Evolutionary conservation across 2,888 invertebrate genomes (phyloP).

Genomic region (Dryobota labecula): DNA sequence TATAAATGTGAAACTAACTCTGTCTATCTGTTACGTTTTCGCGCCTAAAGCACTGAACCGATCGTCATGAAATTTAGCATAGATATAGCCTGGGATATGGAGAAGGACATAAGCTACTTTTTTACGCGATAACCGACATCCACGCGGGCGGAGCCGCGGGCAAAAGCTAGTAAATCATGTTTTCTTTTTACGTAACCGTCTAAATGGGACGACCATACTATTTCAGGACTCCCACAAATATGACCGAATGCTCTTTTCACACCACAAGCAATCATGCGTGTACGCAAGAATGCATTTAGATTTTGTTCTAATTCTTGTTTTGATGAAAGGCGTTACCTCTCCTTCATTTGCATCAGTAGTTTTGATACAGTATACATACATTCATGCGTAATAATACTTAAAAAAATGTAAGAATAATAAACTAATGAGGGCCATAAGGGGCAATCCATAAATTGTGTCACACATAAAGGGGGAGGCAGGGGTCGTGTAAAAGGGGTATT

Average conservation of each 20-base stretch:
- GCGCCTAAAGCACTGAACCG: too few relatives aligned
- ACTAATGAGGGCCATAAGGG: neutral
- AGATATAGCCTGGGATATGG: too few relatives aligned
- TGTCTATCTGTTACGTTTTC: too few relatives aligned
- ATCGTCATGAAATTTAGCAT: too few relatives aligned
- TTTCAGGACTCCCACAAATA: conserved; percentile 26
- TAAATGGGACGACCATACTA: conserved; percentile 43
- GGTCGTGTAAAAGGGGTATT: too few relatives aligned
- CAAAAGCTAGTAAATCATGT: conserved; percentile 28
- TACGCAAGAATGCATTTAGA: conserved; percentile 20
- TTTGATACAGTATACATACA: neutral
- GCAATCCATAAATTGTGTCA: neutral
- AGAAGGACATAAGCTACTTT: too few relatives aligned
- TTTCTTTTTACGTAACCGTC: conserved; percentile 25
- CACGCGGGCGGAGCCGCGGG: too few relatives aligned
- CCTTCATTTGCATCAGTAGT: neutral
- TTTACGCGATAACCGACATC: too few relatives aligned
- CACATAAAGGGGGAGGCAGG: neutral
- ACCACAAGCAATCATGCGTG: conserved; percentile 17
- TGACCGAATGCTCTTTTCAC: conserved; percentile 16
- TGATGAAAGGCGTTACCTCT: conserved; percentile 22
- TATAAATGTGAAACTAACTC: too few relatives aligned
- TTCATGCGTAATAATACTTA: neutral
- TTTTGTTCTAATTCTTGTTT: conserved; percentile 6
- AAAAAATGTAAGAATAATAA: neutral